Conservation (phyloP, 2,797 vertebrate species). For the Leucoraja ocellata region DNA sequence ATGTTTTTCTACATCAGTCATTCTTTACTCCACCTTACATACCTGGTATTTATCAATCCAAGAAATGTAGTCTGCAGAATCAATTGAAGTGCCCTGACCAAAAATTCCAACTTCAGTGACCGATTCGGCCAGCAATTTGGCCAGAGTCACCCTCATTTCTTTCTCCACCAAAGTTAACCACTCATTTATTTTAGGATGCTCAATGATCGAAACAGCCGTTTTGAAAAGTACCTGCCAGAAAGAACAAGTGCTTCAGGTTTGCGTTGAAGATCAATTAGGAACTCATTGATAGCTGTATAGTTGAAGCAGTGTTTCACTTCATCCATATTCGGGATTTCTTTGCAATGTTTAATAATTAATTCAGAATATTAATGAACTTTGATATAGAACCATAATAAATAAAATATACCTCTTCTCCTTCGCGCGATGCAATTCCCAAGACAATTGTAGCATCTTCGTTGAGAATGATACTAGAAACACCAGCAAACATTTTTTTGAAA, state of each 20-base stretch:
- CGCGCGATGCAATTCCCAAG: constrained; percentile 88
- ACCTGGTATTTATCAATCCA: constrained; percentile 99
- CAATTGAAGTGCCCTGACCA: constrained; percentile 79
- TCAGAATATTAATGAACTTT: background rate
- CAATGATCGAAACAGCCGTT: constrained; percentile 86
- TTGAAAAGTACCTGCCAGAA: constrained; percentile 75
- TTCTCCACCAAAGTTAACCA: constrained; percentile 96
- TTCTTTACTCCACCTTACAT: background rate
- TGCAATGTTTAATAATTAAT: background rate
- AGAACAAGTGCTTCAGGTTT: background rate
- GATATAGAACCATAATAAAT: background rate
- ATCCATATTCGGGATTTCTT: background rate
- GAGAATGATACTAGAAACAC: constrained; percentile 91
- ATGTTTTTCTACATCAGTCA: background rate
- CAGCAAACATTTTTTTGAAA: constrained; percentile 99
- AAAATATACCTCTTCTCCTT: constrained; percentile 83
- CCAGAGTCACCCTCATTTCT: constrained; percentile 94
- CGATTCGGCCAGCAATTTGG: constrained; percentile 86
- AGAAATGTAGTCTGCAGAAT: constrained; percentile 81
- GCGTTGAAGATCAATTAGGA: background rate
- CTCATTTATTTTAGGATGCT: constrained; percentile 98
- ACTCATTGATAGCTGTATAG: background rate
- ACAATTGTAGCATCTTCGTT: constrained; percentile 88
- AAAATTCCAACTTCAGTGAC: constrained; percentile 87
- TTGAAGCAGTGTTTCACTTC: background rate